A percentile compares a stretch with the other conserved stretches of the same genome.
Evolutionary conservation across 2,888 invertebrate genomes (phyloP).

Genomic region (Zonitis immaculata): DNA sequence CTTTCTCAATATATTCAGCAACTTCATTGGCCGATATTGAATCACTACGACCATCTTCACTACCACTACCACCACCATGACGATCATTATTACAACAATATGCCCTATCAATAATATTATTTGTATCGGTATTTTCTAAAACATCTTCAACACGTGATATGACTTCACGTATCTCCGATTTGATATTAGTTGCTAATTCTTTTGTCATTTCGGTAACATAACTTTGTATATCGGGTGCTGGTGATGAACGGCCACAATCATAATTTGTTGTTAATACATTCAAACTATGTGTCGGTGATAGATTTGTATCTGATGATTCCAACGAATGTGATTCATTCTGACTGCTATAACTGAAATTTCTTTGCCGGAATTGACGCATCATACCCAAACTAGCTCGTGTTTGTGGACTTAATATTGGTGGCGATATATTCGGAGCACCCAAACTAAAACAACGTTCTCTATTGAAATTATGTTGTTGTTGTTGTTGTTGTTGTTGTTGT

Average conservation of each 20-base stretch:
- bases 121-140: slow-evolving; percentile 66
- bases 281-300: slow-evolving; percentile 50
- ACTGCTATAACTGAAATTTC: slow-evolving; percentile 67
- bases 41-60: slow-evolving; percentile 61
- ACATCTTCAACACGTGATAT: slow-evolving; percentile 77
- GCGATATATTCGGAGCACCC: slow-evolving; percentile 47
- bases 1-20: slow-evolving; percentile 72
- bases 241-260: slow-evolving; percentile 55
- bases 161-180: slow-evolving; percentile 75
- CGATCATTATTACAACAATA: slow-evolving; percentile 41
- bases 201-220: slow-evolving; percentile 74
- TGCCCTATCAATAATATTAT: slow-evolving; percentile 52
- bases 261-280: slow-evolving; percentile 50
- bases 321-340: slow-evolving; percentile 67
- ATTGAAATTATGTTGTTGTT: slow-evolving; percentile 24
- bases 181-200: slow-evolving; percentile 75
- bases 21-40: slow-evolving; percentile 72
- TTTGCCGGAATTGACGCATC: slow-evolving; percentile 53
- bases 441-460: slow-evolving; percentile 64
- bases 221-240: slow-evolving; percentile 63
- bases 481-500: slow-evolving; percentile 21
- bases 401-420: slow-evolving; percentile 57
- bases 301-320: slow-evolving; percentile 52
- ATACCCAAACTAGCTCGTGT: slow-evolving; percentile 61
- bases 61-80: slow-evolving; percentile 51